These are phyloP conservation scores for Horisme vitalbata DNA, from an alignment of 2,888 invertebrate genomes.

Conservation along the genomic window DNA sequence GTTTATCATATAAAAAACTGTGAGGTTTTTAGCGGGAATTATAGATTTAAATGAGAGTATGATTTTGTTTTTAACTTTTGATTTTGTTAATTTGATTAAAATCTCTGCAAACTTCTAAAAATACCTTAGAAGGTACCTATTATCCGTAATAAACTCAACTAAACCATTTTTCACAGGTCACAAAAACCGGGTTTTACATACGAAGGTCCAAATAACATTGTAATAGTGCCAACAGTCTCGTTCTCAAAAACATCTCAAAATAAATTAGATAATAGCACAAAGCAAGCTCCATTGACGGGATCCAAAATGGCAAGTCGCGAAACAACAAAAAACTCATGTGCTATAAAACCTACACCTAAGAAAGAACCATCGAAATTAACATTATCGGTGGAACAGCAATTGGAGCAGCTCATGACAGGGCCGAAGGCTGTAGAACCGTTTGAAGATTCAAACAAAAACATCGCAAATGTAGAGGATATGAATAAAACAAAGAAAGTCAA, in stretches of 20 bases:
- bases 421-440: not conserved
- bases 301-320: not conserved
- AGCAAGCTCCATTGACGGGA: not conserved
- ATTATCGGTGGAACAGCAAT: not conserved
- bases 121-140: no score
- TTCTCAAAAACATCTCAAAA: not conserved
- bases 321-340: not conserved
- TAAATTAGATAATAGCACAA: not conserved
- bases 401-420: not conserved
- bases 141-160: not conserved
- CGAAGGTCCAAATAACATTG: slow-evolving; percentile 25
- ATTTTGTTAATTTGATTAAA: no score
- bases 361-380: not conserved
- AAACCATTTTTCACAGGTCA: slow-evolving; percentile 19
- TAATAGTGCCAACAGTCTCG: slow-evolving; percentile 20
- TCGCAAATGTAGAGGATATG: slow-evolving; percentile 2
- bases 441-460: slow-evolving; percentile 6
- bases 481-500: slow-evolving; percentile 19
- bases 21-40: no score
- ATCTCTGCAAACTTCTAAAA: no score
- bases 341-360: not conserved
- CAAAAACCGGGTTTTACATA: slow-evolving; percentile 7
- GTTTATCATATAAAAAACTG: no score
- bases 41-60: no score
- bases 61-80: no score